Conservation (phyloP, 2,888 invertebrate genomes). For the Parnassius glacialis region DNA sequence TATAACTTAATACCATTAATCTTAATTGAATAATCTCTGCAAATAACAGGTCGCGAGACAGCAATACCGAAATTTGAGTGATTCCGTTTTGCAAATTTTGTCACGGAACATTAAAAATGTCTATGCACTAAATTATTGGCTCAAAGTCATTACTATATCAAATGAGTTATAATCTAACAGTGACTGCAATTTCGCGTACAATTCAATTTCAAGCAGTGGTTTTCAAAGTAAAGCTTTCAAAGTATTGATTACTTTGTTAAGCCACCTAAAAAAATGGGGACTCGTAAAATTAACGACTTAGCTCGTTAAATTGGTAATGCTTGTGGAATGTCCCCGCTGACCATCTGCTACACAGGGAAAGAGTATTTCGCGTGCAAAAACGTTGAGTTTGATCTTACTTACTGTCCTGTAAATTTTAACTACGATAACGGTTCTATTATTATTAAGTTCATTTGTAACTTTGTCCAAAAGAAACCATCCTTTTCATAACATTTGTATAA, state of each 20-base stretch:
- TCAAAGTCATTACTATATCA: neutral
- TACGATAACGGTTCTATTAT: slow-evolving; percentile 14
- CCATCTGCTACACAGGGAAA: neutral
- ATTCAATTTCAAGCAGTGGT: neutral
- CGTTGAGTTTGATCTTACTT: no score
- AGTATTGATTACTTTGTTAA: slow-evolving; percentile 27
- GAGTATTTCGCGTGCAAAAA: slow-evolving; percentile 6
- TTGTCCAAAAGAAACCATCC: neutral
- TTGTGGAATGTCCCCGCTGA: slow-evolving; percentile 3
- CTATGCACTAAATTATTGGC: no score
- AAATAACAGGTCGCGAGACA: no score
- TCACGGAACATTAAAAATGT: no score
- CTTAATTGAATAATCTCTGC: no score
- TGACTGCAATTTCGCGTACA: neutral
- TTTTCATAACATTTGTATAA: slow-evolving; percentile 25
- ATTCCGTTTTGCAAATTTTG: no score
- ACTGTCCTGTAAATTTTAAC: slow-evolving; percentile 9
- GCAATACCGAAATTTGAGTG: no score
- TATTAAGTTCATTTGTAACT: neutral
- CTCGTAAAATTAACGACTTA: slow-evolving; percentile 16
- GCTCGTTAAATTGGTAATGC: slow-evolving; percentile 16
- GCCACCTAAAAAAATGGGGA: slow-evolving; percentile 6
- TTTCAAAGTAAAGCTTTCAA: slow-evolving; percentile 19
- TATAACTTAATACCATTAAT: no score
- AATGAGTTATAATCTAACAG: neutral